These are phyloP conservation scores for Tubulanus polymorphus DNA, from an alignment of 2,888 invertebrate species.

Conservation along the genomic window DNA sequence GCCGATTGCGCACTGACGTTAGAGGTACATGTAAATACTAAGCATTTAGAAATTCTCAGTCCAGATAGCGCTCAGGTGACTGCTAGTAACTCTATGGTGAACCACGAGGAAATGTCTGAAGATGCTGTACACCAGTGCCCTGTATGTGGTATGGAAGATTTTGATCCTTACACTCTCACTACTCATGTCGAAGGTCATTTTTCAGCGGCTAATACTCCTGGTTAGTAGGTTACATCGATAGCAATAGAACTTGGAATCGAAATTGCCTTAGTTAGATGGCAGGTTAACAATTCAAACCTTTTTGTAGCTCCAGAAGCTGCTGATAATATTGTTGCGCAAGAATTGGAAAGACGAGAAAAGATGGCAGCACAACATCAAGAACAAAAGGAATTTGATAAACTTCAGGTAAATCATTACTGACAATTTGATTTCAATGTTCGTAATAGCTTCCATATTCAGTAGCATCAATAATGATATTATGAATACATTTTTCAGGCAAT, in stretches of 20 bases:
- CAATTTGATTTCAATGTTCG: too few species aligned
- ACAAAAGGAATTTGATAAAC: conserved; percentile 74
- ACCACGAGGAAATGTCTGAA: not conserved
- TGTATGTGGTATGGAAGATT: conserved; percentile 48
- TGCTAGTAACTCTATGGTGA: not conserved
- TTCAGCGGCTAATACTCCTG: conserved; percentile 39
- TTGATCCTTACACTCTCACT: conserved; percentile 59
- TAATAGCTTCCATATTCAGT: too few species aligned
- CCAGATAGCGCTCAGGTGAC: conserved; percentile 55
- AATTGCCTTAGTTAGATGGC: too few species aligned
- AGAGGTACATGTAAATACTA: conserved; percentile 80
- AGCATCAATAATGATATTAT: too few species aligned
- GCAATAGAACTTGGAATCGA: too few species aligned
- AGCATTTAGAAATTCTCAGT: conserved; percentile 76
- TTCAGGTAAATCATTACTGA: conserved; percentile 60
- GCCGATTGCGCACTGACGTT: conserved; percentile 64
- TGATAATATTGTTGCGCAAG: conserved; percentile 59
- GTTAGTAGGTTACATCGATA: conserved; percentile 33
- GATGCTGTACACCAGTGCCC: conserved; percentile 30
- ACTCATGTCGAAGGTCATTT: conserved; percentile 81
- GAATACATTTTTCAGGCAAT: conserved; percentile 70
- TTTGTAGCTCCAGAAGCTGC: conserved; percentile 42
- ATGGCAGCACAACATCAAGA: conserved; percentile 71
- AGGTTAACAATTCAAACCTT: too few species aligned
- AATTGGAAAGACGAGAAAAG: conserved; percentile 60